These are phyloP conservation scores for Rhopalosiphum maidis DNA, from an alignment of 1,140 invertebrate species.

Conservation along the genomic window DNA sequence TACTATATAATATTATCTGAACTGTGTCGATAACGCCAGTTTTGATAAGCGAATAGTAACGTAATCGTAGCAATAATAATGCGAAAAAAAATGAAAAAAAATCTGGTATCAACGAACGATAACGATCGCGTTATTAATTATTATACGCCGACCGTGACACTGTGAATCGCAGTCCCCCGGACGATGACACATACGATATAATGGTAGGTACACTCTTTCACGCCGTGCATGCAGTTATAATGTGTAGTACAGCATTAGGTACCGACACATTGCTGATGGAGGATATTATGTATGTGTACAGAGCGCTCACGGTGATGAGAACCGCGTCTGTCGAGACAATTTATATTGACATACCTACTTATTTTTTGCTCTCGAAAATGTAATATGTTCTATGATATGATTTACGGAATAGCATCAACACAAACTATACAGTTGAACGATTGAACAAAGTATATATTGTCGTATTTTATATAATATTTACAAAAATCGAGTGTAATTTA, in stretches of 20 bases:
- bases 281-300: neutral
- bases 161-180: neutral
- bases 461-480: too few relatives aligned
- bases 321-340: too few relatives aligned
- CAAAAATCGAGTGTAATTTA: too few relatives aligned
- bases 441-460: too few relatives aligned
- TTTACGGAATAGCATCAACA: too few relatives aligned
- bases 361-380: too few relatives aligned
- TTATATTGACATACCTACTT: too few relatives aligned
- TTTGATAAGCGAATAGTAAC: neutral
- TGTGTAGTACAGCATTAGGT: too few relatives aligned
- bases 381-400: too few relatives aligned
- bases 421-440: too few relatives aligned
- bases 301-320: neutral
- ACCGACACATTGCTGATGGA: too few relatives aligned
- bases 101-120: neutral
- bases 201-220: neutral
- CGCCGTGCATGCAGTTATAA: neutral
- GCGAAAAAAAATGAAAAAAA: neutral
- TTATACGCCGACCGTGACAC: conserved; percentile 14
- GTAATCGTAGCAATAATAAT: neutral
- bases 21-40: neutral
- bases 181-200: conserved; percentile 7
- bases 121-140: conserved; percentile 20
- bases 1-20: too few relatives aligned